Base-by-base conservation (phyloP, 2,797 vertebrate genomes). In the Syngnathus acus region DNA sequence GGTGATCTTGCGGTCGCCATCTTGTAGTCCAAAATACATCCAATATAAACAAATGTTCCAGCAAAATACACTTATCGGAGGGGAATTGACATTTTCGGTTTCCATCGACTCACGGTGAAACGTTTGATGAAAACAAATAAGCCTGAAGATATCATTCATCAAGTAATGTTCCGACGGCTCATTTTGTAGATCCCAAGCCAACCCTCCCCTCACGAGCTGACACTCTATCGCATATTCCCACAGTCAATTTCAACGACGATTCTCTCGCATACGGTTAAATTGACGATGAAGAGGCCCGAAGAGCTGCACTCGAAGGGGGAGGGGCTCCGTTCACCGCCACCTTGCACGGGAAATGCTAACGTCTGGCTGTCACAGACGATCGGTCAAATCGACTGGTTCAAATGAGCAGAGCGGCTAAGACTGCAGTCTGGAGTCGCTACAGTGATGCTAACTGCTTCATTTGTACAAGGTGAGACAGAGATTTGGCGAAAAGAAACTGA, bases 211-310 rank as follows among this genome's bases (percentile, higher is more conserved):
- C 69, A 72, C 70, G 78, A 51, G 76, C 71, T 77, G 57, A 70
- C 13, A 39, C 65, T 62, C 19, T 21, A 67, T 32, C 68, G 47
- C 69, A 65, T 72, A 68, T 74, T 73, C 64, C 72, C 69, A 55
- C 59, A 54, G 68, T 64, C 73, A 79, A 71, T 71, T 69, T 72
- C 32, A 84, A 74, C 82, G 82, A 85, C 84, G 82, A 83, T 86
- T 82, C 79, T 82, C 82, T 89, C 82, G 67, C 77, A 78, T 82
- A 78, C 76, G 78, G 84, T 85, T 87, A 84, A 85, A 89, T 89
- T 89, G 84, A 81, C 79, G 76, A 70, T 78, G 75, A 88, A 88
- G 78, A 86, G 81, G 84, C 78, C 82, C 86, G 78, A 85, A 89
- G 86, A 84, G 82, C 80, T 54, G 69, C 45, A 69, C 78, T 82